Percentiles rank a stretch among this genome's conserved stretches.
phyloP scores from a whole-genome alignment of 35 echinoderm and acorn worm genomes.

The Apostichopus japonicus region DNA sequence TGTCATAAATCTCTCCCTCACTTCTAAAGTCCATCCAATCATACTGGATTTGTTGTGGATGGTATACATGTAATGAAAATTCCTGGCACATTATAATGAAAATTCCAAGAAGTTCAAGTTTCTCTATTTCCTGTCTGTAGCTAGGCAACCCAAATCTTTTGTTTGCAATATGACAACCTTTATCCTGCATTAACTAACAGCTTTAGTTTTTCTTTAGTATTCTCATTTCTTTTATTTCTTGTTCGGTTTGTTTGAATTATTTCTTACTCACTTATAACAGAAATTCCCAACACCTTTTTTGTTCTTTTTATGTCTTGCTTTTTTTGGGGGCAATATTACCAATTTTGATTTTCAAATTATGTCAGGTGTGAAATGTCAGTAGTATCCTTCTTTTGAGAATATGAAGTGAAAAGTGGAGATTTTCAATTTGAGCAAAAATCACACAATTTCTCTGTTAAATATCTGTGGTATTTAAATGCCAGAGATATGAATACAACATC shows the following conservation, averaged over 20 bases:
- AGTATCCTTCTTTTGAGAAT: background rate
- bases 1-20: background rate
- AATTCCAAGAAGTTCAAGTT: conserved; percentile 24
- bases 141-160: conserved; percentile 35
- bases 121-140: conserved; percentile 27
- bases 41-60: background rate
- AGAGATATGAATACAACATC: no score
- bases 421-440: no score
- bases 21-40: conserved; percentile 13
- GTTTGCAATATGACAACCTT: conserved; percentile 29
- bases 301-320: background rate
- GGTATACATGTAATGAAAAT: background rate
- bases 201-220: background rate
- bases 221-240: background rate
- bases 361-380: conserved; percentile 13
- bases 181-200: conserved; percentile 10
- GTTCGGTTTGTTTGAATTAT: conserved; percentile 6
- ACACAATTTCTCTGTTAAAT: no score
- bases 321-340: background rate
- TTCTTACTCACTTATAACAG: background rate
- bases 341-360: background rate
- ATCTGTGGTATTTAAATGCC: no score
- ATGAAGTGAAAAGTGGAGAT: no score
- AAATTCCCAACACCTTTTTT: background rate
- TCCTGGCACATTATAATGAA: background rate